These are phyloP conservation scores for Isichthys henryi DNA, from an alignment of 2,113 vertebrate genomes.

Conservation along the genomic window DNA sequence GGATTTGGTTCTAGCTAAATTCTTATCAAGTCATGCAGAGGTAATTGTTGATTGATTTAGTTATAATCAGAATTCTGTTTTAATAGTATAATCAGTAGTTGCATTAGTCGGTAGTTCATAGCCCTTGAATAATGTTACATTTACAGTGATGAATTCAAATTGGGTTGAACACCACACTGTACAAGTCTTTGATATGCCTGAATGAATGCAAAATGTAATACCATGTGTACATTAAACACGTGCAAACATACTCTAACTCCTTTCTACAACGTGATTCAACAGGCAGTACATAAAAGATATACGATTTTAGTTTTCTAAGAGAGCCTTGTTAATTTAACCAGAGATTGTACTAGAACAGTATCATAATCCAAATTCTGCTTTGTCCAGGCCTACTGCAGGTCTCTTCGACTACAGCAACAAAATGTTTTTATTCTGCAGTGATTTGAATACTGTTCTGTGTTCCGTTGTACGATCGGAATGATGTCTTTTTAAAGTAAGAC, in stretches of 20 bases:
- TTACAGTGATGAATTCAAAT: neutral
- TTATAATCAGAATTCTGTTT: neutral
- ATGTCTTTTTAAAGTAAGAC: neutral
- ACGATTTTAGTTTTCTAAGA: neutral
- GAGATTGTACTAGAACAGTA: neutral
- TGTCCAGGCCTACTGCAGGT: neutral
- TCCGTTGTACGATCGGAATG: neutral
- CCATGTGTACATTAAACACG: neutral
- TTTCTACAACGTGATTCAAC: neutral
- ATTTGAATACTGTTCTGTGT: neutral
- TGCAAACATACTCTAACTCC: neutral
- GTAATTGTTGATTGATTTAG: neutral
- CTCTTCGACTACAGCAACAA: neutral
- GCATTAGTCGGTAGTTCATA: neutral
- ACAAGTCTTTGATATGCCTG: neutral
- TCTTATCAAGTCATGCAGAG: neutral
- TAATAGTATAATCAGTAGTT: neutral
- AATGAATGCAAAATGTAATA: neutral
- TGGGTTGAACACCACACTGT: neutral
- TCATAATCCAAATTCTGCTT: neutral
- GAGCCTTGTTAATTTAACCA: neutral
- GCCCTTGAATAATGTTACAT: neutral
- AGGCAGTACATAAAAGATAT: neutral
- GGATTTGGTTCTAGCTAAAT: neutral
- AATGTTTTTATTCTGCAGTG: neutral